Evolutionary conservation across 2,888 invertebrate genomes (phyloP).

Genomic region (Pherbina coryleti): DNA sequence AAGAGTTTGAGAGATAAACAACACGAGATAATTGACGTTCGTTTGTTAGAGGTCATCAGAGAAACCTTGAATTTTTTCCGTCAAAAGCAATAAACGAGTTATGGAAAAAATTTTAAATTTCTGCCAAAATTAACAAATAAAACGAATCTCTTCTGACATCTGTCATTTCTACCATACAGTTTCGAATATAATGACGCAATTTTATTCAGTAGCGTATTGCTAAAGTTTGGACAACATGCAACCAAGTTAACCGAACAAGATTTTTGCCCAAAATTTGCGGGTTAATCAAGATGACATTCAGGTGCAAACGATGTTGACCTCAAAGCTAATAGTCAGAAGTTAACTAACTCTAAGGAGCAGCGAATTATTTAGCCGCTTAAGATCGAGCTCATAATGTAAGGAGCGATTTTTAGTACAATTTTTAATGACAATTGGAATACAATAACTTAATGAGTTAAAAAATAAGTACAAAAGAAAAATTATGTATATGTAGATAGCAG

Average conservation of each 20-base stretch:
- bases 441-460: too few species aligned
- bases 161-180: neutral
- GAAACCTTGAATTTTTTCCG: neutral
- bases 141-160: neutral
- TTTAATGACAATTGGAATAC: too few species aligned
- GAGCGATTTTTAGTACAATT: too few species aligned
- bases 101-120: neutral
- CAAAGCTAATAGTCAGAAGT: too few species aligned
- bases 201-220: neutral
- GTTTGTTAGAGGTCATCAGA: too few species aligned
- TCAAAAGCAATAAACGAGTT: neutral
- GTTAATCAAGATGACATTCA: neutral
- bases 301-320: neutral
- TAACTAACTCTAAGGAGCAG: too few species aligned
- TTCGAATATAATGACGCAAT: conserved; percentile 25
- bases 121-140: neutral
- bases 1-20: too few species aligned
- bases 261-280: neutral
- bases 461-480: too few species aligned
- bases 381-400: too few species aligned
- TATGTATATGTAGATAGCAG: too few species aligned
- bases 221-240: conserved; percentile 1
- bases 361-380: too few species aligned
- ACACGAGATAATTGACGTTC: too few species aligned
- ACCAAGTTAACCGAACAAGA: neutral